Evolutionary conservation across 2,797 vertebrate species (phyloP).

Genomic region (Pipistrellus pipistrellus): DNA sequence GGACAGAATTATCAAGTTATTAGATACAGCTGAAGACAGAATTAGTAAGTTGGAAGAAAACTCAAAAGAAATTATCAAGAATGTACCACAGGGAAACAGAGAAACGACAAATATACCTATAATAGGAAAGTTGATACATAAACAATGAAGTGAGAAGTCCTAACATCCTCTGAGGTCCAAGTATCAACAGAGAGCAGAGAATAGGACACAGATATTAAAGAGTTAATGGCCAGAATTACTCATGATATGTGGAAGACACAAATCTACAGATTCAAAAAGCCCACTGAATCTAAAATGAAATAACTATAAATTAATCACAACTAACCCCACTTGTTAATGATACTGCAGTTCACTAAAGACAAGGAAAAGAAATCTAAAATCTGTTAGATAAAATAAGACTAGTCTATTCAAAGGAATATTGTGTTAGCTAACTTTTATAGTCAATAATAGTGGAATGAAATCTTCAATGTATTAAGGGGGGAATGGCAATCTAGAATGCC

Average conservation of each 20-base stretch:
- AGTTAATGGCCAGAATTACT: background rate
- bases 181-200: background rate
- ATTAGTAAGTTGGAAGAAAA: background rate
- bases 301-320: background rate
- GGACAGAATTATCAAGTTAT: background rate
- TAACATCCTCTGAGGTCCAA: background rate
- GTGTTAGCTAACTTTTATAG: background rate
- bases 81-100: background rate
- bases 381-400: background rate
- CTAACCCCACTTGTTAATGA: background rate
- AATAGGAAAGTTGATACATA: background rate
- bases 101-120: background rate
- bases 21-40: background rate
- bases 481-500: background rate
- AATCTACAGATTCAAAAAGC: background rate
- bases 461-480: background rate
- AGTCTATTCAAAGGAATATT: background rate
- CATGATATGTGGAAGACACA: background rate
- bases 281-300: background rate
- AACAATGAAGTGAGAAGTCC: background rate
- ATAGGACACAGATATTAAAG: background rate
- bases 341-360: background rate
- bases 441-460: background rate
- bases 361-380: background rate
- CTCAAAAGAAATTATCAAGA: background rate